phyloP scores from a whole-genome alignment of 2,888 invertebrate genomes.

The Diaphora mendica region DNA sequence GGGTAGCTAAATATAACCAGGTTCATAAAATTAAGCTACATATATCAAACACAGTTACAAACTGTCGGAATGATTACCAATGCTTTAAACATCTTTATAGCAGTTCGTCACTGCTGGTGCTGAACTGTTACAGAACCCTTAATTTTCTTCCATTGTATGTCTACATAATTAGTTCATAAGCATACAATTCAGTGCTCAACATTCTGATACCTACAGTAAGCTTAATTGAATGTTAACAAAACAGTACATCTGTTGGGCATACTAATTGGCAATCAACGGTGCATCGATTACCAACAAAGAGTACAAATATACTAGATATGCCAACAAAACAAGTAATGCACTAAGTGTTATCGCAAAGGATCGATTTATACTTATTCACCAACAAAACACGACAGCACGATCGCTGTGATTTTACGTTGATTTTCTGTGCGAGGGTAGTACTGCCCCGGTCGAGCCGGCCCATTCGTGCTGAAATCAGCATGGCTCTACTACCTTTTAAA shows the following conservation, averaged over 20 bases:
- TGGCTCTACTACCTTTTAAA: no score
- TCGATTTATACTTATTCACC: not conserved
- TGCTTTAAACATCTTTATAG: not conserved
- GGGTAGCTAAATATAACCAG: no score
- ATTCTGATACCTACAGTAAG: constrained; percentile 20
- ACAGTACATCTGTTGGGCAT: constrained; percentile 51
- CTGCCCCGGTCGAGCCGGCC: no score
- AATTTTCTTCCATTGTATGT: not conserved
- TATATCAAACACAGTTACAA: no score
- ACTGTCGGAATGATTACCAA: no score
- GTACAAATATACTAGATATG: constrained; percentile 1
- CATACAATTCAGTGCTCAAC: constrained; percentile 7
- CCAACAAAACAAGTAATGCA: not conserved
- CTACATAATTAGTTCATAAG: not conserved
- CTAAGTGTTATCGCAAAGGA: not conserved
- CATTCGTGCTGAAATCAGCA: no score
- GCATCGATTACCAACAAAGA: constrained; percentile 37
- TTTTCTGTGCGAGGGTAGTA: no score
- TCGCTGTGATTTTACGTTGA: no score
- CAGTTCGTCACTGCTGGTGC: no score
- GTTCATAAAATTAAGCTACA: no score
- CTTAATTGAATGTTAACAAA: constrained; percentile 57
- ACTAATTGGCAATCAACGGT: constrained; percentile 68
- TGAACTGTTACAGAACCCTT: no score
- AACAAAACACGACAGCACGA: no score